Conservation (phyloP, 2,113 vertebrate species). For the Felis chaus region DNA sequence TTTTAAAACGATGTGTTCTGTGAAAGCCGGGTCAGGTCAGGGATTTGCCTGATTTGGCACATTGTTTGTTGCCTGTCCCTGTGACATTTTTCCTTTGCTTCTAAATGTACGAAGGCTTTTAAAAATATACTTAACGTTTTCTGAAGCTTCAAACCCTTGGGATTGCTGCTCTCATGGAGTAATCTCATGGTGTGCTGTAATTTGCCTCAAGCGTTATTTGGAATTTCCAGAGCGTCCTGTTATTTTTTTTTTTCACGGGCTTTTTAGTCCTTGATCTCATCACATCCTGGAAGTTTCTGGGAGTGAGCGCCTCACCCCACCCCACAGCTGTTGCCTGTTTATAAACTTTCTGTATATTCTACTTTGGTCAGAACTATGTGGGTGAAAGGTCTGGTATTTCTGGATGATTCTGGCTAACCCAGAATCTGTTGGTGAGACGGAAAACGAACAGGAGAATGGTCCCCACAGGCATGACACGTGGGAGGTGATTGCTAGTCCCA, state of each 20-base stretch:
- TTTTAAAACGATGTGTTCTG: background rate
- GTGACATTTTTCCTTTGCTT: background rate
- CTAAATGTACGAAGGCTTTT: background rate
- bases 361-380: no score
- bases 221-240: background rate
- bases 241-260: background rate
- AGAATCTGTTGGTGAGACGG: background rate
- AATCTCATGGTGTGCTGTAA: background rate
- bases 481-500: background rate
- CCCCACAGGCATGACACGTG: rapidly evolving
- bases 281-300: slow-evolving; percentile 18
- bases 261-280: background rate
- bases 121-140: background rate
- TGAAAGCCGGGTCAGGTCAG: background rate
- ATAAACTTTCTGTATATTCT: background rate
- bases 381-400: background rate
- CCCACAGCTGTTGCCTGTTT: slow-evolving; percentile 41
- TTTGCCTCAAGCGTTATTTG: background rate
- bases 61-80: background rate
- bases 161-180: background rate
- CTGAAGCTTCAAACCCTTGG: background rate
- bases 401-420: background rate
- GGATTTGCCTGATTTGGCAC: background rate
- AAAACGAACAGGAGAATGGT: background rate
- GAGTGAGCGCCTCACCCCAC: background rate